Base-by-base conservation (phyloP, 2,797 vertebrate genomes). In the Bradypodion pumilum region DNA sequence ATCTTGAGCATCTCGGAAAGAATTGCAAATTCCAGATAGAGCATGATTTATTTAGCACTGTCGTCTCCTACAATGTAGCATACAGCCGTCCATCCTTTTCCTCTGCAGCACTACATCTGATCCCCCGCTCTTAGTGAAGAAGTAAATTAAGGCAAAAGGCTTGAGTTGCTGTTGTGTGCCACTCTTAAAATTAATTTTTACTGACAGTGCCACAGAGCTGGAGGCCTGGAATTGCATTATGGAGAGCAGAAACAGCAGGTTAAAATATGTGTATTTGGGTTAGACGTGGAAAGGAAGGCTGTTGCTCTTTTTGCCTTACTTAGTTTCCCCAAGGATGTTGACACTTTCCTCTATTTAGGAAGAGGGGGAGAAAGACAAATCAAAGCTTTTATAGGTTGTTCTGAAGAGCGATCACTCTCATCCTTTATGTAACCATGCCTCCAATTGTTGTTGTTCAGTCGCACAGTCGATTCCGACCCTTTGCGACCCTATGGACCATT, bases 21-120 rank as follows among this genome's bases (percentile, higher is more conserved):
- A 98, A 98, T 98, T 98, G 94, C 95, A 96, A 97, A 98, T 97
- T 98, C 97, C 96, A 97, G 96, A 95, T 96, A 96, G 97, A 96
- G 95, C 97, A 99, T 99, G 97, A 98, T 98, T 98, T 98, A 99
- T 99, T 99, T 97, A 99, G 91, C 83, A 95, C 97, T 87, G 91
- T 93, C 94, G 77, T 94, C 91, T 95, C 90, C 90, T 97, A 96
- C 95, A 93, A 95, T 96, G 96, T 93, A 91, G 88, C 93, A 95
- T 90, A 97, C 95, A 96, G 95, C 95, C 40, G 73, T 94, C 95
- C 92, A 97, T 94, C 90, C 95, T 96, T 85, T 81, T 87, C 91
- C 93, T 92, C 92, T 74, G 81, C 19, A 2, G 1, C 3, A 40
- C 90, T 90, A 59, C 80, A 44, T 90, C 91, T 94, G 89, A 91